These are phyloP conservation scores for Seriola dumerili DNA, from an alignment of 2,113 vertebrate genomes.

Conservation along the genomic window DNA sequence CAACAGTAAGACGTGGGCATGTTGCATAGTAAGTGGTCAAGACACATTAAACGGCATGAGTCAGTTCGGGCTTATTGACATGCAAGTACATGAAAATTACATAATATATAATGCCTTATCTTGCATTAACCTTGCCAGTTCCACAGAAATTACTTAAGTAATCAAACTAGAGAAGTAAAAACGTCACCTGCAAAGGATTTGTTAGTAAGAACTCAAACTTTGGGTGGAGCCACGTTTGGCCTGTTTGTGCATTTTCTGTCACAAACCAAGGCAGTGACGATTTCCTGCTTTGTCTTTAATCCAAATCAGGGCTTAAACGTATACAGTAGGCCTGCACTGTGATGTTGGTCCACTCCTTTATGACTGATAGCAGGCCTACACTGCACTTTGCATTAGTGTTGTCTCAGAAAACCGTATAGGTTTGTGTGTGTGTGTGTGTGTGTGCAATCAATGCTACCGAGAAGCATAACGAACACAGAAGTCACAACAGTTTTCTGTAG, in stretches of 20 bases:
- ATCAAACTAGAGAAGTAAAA: not conserved
- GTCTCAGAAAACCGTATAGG: not conserved
- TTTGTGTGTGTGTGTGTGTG: accelerated
- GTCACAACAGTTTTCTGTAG: not conserved
- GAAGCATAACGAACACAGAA: not conserved
- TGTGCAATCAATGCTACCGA: not conserved
- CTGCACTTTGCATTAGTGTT: too few species aligned
- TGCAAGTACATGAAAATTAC: not conserved
- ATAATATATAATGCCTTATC: not conserved
- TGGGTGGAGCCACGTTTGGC: not conserved
- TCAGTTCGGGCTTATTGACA: not conserved
- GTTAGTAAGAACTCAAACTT: not conserved
- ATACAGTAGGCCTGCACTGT: not conserved
- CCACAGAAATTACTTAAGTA: not conserved
- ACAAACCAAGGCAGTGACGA: constrained; percentile 1
- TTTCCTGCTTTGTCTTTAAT: not conserved
- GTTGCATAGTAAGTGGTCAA: not conserved
- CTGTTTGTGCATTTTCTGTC: not conserved
- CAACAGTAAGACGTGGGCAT: not conserved
- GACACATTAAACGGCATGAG: not conserved
- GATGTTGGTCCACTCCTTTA: not conserved
- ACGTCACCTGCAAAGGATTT: not conserved
- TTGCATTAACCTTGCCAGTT: not conserved
- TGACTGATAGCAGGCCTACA: not conserved
- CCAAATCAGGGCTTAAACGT: not conserved